Percentiles rank a stretch among this genome's conserved stretches.
These are phyloP conservation scores for Pipistrellus nathusii DNA, from an alignment of 2,797 vertebrate species.

Conservation along the genomic window DNA sequence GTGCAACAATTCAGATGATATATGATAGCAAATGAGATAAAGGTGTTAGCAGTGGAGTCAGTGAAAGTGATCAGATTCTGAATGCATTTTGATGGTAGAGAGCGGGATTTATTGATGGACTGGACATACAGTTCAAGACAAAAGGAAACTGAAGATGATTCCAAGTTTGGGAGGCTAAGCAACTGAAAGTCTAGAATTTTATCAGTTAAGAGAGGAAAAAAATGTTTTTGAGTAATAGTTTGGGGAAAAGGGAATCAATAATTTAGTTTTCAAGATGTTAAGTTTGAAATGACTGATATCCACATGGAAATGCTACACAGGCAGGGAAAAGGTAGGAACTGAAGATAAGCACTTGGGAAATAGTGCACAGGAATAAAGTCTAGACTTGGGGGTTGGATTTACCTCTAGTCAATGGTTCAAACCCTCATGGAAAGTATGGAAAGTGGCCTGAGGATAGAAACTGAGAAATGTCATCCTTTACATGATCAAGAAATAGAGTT, in stretches of 20 bases:
- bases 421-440: neutral
- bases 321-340: neutral
- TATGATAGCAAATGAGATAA: neutral
- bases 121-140: neutral
- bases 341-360: neutral
- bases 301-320: neutral
- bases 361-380: neutral
- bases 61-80: neutral
- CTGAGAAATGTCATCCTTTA: neutral
- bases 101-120: neutral
- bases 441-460: neutral
- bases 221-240: neutral
- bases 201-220: neutral
- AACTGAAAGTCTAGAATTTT: neutral
- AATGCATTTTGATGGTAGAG: neutral
- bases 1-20: neutral
- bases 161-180: neutral
- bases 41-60: neutral
- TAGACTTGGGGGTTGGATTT: neutral
- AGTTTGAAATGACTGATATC: neutral
- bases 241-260: neutral
- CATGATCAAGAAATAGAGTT: neutral
- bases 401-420: neutral
- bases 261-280: neutral
- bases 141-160: neutral